Evolutionary conservation across 1,140 invertebrate genomes (phyloP).

Genomic region (Solenopsis fugax): DNA sequence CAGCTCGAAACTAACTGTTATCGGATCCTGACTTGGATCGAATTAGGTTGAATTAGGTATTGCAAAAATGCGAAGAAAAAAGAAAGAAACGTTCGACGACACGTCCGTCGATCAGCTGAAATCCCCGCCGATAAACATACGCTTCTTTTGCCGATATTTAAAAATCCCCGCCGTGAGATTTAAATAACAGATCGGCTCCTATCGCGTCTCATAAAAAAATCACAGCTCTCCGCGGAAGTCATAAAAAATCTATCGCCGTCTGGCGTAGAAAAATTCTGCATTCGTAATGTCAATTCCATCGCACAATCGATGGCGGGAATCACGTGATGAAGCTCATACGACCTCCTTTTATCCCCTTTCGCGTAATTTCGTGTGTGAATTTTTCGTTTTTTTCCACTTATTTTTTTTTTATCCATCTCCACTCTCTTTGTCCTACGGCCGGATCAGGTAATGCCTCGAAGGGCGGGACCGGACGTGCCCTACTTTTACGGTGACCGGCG

Average conservation of each 20-base stretch:
- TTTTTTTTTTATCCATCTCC: constrained; percentile 27
- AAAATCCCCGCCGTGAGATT: constrained; percentile 3
- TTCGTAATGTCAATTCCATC: constrained; percentile 60
- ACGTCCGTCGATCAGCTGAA: neutral
- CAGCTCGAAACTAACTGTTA: constrained; percentile 12
- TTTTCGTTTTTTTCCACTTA: constrained; percentile 10
- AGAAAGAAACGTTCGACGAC: neutral
- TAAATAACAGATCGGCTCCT: constrained; percentile 1
- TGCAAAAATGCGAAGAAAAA: neutral
- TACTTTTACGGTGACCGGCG: constrained; percentile 68
- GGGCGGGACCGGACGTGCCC: constrained; percentile 58
- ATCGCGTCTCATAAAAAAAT: constrained; percentile 13
- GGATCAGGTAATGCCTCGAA: constrained; percentile 50
- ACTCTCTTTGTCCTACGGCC: constrained; percentile 42
- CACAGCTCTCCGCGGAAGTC: constrained; percentile 1
- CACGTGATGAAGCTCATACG: constrained; percentile 40
- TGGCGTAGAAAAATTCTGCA: constrained; percentile 30
- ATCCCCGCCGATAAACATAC: neutral
- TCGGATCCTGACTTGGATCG: neutral
- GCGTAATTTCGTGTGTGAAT: constrained; percentile 42
- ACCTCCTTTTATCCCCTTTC: constrained; percentile 15
- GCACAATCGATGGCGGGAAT: constrained; percentile 42
- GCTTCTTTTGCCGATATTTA: neutral
- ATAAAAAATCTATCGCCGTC: constrained; percentile 54
- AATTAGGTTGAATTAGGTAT: neutral